Evolutionary conservation across 2,113 vertebrate genomes (phyloP), one percentile per base, ranked within the genome.

Genomic region (Zingel zingel): DNA sequence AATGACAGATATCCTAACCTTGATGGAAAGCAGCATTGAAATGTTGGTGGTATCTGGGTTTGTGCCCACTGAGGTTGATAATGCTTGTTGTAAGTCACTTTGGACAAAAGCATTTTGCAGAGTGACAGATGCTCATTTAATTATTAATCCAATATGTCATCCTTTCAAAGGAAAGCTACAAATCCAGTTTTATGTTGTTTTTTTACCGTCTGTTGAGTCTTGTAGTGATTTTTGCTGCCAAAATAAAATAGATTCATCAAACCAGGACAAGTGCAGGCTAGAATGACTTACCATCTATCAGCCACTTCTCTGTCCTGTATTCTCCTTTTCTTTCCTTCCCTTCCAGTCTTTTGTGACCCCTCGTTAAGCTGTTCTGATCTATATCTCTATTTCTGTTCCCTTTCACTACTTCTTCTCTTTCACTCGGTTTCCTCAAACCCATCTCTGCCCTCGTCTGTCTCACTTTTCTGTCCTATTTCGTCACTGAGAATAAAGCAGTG

Each of bases 401-500:
- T 50, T 18, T 69, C 50, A 11, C 43, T 63, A 58, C 19, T 23
- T 18, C 18, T 67, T 39, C 66, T 54, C 65, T 15, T 43, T 43
- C 10, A 43, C 51, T 54, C 43, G 33, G 8, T 73, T 63, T 67
- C 19, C 53, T 61, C 12, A 36, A 47, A 58, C 19, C 71, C 63
- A 12, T 23, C 6, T 64, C 23, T 69, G 39, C n/a, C 39, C n/a
- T 53, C 13, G 1, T 57, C 75, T 76, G 27, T 79, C 78, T 78
- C 30, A 39, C 15, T 59, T 67, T 65, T 51, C 33, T 66, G 75
- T 85, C 61, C 57, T 51, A 78, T 79, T 86, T 84, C 16, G 14
- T 84, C 65, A 57, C 61, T 48, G 43, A 56, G 2, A 30, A 45
- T 36, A 25, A 21, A 75, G 30, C 66, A 57, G 19, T 79, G 68